Conservation (phyloP, 2,888 invertebrate genomes). For the Tubulanus polymorphus region DNA sequence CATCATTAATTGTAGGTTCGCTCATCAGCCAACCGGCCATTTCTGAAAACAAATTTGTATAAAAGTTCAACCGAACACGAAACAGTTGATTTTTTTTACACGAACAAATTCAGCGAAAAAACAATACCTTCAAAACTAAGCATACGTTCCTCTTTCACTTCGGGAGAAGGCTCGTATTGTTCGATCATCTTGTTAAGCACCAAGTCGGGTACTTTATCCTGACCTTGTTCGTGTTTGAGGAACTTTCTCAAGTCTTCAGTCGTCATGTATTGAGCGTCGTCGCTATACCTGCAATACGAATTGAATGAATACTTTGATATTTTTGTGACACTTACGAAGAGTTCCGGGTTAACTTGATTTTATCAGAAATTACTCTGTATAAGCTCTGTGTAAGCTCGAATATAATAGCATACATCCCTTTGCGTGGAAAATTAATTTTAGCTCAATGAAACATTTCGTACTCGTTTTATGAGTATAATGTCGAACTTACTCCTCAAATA, state of each 20-base stretch:
- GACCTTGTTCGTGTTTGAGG: slow-evolving; percentile 57
- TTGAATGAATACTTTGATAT: no score
- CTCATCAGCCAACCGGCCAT: no score
- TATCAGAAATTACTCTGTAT: no score
- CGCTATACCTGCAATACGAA: slow-evolving; percentile 43
- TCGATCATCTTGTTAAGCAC: slow-evolving; percentile 18
- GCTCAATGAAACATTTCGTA: no score
- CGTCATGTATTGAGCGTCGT: slow-evolving; percentile 53
- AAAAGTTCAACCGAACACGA: background rate
- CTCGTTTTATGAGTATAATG: no score
- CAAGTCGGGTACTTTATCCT: slow-evolving; percentile 26
- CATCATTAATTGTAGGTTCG: no score
- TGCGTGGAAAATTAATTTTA: no score
- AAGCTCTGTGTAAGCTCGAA: no score
- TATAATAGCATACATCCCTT: no score
- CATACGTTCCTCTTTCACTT: slow-evolving; percentile 26
- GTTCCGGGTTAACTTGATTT: no score
- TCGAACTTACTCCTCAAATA: slow-evolving; percentile 56
- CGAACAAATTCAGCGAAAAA: slow-evolving; percentile 7
- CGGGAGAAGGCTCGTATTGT: slow-evolving; percentile 23
- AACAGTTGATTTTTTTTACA: slow-evolving; percentile 8
- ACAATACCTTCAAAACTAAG: slow-evolving; percentile 35
- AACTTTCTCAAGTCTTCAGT: slow-evolving; percentile 56
- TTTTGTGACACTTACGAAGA: no score
- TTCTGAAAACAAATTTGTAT: no score